These are phyloP conservation scores for Parascotia fuliginaria DNA, from an alignment of 2,888 invertebrate genomes.

Conservation along the genomic window DNA sequence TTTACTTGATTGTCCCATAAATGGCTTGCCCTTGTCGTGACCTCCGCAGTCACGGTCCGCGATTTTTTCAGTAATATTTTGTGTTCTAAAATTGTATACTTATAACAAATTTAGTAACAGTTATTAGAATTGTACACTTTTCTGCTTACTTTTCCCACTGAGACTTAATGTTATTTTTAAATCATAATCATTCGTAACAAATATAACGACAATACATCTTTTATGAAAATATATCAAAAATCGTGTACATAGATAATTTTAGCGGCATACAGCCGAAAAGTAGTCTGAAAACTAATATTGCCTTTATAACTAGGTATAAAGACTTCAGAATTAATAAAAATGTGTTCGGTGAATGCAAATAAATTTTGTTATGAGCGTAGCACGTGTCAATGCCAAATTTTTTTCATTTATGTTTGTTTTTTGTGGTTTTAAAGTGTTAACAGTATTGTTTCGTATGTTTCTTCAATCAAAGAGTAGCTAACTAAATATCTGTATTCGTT, in stretches of 20 bases:
- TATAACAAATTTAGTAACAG: too few relatives aligned
- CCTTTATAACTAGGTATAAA: slow-evolving; percentile 26
- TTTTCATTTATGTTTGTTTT: slow-evolving; percentile 1
- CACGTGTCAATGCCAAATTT: slow-evolving; percentile 40
- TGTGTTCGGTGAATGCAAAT: slow-evolving; percentile 15
- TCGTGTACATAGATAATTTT: slow-evolving; percentile 30
- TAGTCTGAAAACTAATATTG: slow-evolving; percentile 19
- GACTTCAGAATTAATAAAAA: slow-evolving; percentile 23
- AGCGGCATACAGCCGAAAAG: neutral
- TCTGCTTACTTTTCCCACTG: too few relatives aligned
- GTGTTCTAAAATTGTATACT: too few relatives aligned
- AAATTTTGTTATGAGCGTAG: slow-evolving; percentile 10
- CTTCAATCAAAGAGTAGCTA: too few relatives aligned
- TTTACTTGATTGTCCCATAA: too few relatives aligned
- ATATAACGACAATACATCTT: slow-evolving; percentile 7
- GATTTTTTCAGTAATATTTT: too few relatives aligned
- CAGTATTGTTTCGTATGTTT: too few relatives aligned
- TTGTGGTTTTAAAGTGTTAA: neutral
- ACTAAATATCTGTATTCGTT: too few relatives aligned
- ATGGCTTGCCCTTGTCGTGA: too few relatives aligned
- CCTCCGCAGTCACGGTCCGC: too few relatives aligned
- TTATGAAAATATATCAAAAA: slow-evolving; percentile 23
- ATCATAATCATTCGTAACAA: neutral
- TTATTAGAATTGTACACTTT: too few relatives aligned
- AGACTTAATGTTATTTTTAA: too few relatives aligned